phyloP scores from a whole-genome alignment of 2,888 invertebrate species.

The Isoperla grammatica region DNA sequence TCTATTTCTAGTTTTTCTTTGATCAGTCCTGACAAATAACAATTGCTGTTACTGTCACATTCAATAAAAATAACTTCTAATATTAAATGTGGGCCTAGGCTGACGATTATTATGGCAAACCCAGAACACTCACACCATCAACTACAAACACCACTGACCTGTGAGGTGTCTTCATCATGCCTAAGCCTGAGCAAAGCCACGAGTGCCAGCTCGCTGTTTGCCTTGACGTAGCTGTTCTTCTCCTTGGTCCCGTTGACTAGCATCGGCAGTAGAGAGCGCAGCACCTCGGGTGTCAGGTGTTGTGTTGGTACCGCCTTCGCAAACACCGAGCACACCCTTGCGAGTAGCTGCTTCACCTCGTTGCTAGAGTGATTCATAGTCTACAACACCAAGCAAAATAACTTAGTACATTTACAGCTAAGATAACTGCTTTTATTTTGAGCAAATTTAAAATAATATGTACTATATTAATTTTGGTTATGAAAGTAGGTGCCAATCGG shows the following conservation, averaged over 20 bases:
- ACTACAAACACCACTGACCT: no score
- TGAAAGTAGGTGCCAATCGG: no score
- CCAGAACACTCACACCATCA: no score
- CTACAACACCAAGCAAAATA: slow-evolving; percentile 44
- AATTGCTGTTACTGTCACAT: no score
- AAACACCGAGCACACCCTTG: slow-evolving; percentile 70
- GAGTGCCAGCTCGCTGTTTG: slow-evolving; percentile 89
- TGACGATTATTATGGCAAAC: no score
- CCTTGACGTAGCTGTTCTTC: slow-evolving; percentile 92
- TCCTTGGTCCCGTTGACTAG: slow-evolving; percentile 98
- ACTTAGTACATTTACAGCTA: neutral
- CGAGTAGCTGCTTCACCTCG: slow-evolving; percentile 89
- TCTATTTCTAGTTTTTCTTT: no score
- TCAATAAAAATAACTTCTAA: no score
- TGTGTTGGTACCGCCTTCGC: slow-evolving; percentile 58
- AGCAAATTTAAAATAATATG: no score
- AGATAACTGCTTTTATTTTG: no score
- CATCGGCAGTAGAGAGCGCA: slow-evolving; percentile 77
- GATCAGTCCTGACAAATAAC: no score
- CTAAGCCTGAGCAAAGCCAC: slow-evolving; percentile 77
- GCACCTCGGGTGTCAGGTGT: slow-evolving; percentile 57
- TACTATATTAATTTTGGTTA: no score
- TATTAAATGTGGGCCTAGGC: no score
- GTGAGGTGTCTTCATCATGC: slow-evolving; percentile 64
- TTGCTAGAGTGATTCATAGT: slow-evolving; percentile 91